phyloP scores from a whole-genome alignment of 2,797 vertebrate species.

The Halcyon chelicuti region DNA sequence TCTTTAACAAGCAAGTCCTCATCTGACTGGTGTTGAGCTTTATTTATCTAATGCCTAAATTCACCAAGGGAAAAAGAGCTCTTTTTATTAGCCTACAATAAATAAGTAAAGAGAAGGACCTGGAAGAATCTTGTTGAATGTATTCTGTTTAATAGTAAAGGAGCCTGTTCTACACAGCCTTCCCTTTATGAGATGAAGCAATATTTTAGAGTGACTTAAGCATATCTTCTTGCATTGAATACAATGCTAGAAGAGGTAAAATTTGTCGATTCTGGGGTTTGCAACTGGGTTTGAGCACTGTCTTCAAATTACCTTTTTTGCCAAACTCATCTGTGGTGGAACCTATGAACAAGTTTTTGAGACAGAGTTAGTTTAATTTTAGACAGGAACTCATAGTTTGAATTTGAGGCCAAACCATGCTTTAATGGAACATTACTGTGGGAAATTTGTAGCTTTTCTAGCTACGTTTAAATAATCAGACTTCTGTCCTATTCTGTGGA shows the following conservation, averaged over 20 bases:
- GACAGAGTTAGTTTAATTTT: background rate
- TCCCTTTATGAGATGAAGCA: background rate
- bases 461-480: background rate
- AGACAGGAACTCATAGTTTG: background rate
- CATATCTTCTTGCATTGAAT: background rate
- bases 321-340: background rate
- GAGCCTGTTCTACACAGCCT: background rate
- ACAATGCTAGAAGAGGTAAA: background rate
- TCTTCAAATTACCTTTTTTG: background rate
- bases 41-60: slow-evolving; percentile 57
- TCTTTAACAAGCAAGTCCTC: slow-evolving; percentile 53
- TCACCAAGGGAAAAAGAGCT: background rate
- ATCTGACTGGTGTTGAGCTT: slow-evolving; percentile 18
- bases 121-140: background rate
- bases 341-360: background rate
- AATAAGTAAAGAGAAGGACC: background rate
- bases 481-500: background rate
- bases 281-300: background rate
- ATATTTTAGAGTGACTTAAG: background rate
- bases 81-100: slow-evolving; percentile 1
- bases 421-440: background rate
- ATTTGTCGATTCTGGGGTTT: background rate
- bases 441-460: background rate
- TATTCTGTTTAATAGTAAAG: background rate
- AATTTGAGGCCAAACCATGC: background rate